These are phyloP conservation scores for Halcyon smyrnensis DNA, from an alignment of 2,797 vertebrate genomes.

Conservation along the genomic window DNA sequence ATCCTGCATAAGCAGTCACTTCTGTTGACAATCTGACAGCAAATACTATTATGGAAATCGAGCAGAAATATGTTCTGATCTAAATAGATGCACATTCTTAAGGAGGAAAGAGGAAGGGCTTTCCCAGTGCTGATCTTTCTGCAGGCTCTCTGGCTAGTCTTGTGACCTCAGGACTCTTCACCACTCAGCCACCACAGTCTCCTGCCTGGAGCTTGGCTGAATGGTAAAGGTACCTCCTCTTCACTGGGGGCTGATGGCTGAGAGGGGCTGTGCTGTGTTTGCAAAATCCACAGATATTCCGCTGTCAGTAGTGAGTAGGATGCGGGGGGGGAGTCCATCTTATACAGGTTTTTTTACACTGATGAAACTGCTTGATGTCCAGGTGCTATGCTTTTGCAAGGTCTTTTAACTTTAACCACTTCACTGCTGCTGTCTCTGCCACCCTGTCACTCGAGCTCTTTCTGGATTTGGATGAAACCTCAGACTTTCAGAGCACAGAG, in stretches of 20 bases:
- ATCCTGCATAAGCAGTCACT: background rate
- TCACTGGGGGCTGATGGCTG: background rate
- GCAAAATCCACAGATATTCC: background rate
- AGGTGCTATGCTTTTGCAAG: background rate
- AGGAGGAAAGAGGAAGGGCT: background rate
- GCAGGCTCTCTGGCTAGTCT: background rate
- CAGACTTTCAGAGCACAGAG: background rate
- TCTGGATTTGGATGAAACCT: background rate
- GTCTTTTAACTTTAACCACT: background rate
- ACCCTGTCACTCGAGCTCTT: background rate
- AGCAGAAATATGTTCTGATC: background rate
- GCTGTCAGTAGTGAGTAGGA: background rate
- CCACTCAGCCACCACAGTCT: background rate
- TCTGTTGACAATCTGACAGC: background rate
- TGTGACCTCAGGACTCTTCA: background rate
- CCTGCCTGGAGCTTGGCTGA: background rate
- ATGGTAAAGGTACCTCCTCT: background rate
- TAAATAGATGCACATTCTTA: background rate
- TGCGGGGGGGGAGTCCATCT: background rate
- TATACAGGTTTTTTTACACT: accelerated
- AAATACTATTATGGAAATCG: background rate
- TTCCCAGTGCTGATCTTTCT: background rate
- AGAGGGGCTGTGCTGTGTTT: background rate
- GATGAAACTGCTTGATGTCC: background rate
- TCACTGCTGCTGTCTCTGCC: background rate